These are phyloP conservation scores for Mobula hypostoma DNA, from an alignment of 2,113 vertebrate genomes.

Conservation along the genomic window DNA sequence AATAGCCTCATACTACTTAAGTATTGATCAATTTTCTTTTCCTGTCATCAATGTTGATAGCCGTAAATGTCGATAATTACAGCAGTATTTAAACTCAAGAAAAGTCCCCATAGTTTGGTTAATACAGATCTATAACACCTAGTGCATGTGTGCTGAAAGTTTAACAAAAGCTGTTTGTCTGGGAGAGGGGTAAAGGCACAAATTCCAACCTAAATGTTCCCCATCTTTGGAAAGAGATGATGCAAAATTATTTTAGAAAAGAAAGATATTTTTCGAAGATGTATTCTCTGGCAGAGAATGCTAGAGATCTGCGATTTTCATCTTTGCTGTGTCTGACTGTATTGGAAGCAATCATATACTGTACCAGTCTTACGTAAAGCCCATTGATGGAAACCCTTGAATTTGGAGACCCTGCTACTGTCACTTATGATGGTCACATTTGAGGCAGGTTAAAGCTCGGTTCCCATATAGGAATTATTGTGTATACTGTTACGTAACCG, in stretches of 20 bases:
- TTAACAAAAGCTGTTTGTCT: background rate
- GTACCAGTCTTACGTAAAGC: background rate
- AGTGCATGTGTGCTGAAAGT: background rate
- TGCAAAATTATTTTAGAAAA: background rate
- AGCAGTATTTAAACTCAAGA: background rate
- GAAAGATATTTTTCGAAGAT: background rate
- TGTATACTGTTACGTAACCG: background rate
- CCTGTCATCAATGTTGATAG: background rate
- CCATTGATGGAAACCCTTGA: background rate
- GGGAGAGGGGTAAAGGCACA: background rate
- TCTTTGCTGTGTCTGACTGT: background rate
- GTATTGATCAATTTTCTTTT: too few relatives aligned
- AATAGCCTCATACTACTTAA: too few relatives aligned
- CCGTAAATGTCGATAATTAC: background rate
- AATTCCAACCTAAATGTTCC: background rate
- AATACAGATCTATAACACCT: background rate
- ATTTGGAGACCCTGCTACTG: background rate
- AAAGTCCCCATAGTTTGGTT: background rate
- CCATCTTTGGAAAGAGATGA: background rate
- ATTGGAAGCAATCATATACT: background rate
- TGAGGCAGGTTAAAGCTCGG: background rate
- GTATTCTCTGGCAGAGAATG: background rate
- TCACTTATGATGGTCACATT: background rate
- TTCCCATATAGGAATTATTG: background rate
- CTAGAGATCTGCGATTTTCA: background rate